phyloP scores from a whole-genome alignment of 2,113 vertebrate genomes.

The Limanda limanda region DNA sequence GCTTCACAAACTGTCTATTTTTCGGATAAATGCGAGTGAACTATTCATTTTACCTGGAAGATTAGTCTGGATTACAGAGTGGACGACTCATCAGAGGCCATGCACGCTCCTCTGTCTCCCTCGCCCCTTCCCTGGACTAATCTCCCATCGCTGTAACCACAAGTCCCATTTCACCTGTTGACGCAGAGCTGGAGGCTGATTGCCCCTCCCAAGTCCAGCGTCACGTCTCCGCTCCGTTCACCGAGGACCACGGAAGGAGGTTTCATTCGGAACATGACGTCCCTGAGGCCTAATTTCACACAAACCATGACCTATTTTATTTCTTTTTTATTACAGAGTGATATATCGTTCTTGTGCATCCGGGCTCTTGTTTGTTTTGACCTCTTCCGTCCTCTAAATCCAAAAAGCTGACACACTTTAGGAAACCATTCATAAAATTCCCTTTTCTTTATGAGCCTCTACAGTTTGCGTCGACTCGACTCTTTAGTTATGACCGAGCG shows the following conservation, averaged over 20 bases:
- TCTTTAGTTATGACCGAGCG: conserved; percentile 62
- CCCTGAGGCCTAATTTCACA: conserved; percentile 55
- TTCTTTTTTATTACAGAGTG: conserved; percentile 19
- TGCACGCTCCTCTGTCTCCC: conserved; percentile 37
- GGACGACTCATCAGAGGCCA: conserved; percentile 60
- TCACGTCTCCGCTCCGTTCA: conserved; percentile 26
- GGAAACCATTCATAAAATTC: conserved; percentile 55
- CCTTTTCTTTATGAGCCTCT: conserved; percentile 40
- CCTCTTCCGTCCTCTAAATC: conserved; percentile 62
- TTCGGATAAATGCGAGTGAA: conserved; percentile 48
- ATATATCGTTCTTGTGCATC: conserved; percentile 39
- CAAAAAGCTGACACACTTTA: conserved; percentile 55
- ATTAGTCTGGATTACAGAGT: conserved; percentile 52
- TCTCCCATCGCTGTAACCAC: conserved; percentile 60
- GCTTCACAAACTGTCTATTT: conserved; percentile 32
- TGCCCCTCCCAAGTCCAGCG: conserved; percentile 41
- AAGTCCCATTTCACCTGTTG: conserved; percentile 69
- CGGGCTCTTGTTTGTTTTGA: conserved; percentile 55
- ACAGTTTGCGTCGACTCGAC: conserved; percentile 57
- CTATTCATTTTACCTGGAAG: conserved; percentile 41
- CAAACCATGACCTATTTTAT: conserved; percentile 13
- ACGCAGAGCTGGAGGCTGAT: conserved; percentile 41
- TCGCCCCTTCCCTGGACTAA: conserved; percentile 62
- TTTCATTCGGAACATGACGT: conserved; percentile 35
- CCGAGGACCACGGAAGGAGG: conserved; percentile 52